Base-by-base conservation (phyloP, 2,888 invertebrate genomes). In the Agelastica alni region DNA sequence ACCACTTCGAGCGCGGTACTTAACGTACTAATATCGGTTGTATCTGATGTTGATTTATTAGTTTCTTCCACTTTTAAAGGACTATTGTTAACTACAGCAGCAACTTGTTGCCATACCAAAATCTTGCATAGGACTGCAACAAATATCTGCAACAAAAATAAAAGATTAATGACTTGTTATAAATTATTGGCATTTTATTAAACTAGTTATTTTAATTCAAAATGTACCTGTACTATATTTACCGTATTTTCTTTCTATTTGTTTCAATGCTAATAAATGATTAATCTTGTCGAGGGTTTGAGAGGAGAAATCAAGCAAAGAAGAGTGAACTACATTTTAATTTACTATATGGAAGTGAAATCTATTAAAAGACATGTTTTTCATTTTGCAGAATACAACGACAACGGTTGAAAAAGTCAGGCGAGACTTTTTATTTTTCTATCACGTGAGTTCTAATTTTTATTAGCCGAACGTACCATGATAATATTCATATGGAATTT, bases 71-170 rank as follows among this genome's bases (percentile, higher is more conserved):
- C 55, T 55, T 59, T 65, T 58, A 63, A 52, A 16, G 65, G 64
- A 49, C 61, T 65, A 64, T 64, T 76, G 61, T 77, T 76, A 20
- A 77, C 74, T 64, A 77, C 76, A 64, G 74, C 75, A 60, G 64
- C 61, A 48, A 69, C 71, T 66, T 71, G 66, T 67, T 72, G 72
- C 62, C 68, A 55, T 59, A 66, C 65, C 59, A 74, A 57, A 20
- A 67, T 58, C 16, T 65, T 52, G 65, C 70, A 71, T 49, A 73
- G 59, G 42, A 66, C 57, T 61, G 69, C 71, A 70, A 72, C 69
- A 69, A 69, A 56, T 62, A 66, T 65, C 72, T 72, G 69, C 32
- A 71, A 57, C 39, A 37, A 63, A 56, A 56, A 46, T 56, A 36
- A 17, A 28, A 28, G 10, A 13, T n/a, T n/a, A n/a, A n/a, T n/a